These are phyloP conservation scores for Struthio camelus DNA, from an alignment of 2,113 vertebrate species.

Conservation along the genomic window DNA sequence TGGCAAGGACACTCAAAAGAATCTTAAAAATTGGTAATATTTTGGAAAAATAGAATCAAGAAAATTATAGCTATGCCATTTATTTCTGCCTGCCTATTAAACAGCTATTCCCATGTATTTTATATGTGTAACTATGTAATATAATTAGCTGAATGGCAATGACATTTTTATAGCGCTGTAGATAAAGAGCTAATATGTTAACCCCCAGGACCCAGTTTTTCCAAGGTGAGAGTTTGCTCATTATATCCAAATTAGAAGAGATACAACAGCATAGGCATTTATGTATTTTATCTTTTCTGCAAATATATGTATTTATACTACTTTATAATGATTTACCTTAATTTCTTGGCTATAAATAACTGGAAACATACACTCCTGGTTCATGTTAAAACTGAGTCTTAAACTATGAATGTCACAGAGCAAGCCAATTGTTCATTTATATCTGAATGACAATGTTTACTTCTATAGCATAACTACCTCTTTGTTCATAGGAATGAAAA, in stretches of 20 bases:
- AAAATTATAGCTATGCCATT: conserved; percentile 30
- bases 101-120: conserved; percentile 34
- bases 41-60: conserved; percentile 22
- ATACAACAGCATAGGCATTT: conserved; percentile 21
- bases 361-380: neutral
- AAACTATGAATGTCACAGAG: neutral
- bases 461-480: conserved; percentile 27
- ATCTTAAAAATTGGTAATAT: conserved; percentile 5
- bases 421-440: conserved; percentile 7
- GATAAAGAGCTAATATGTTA: conserved; percentile 60
- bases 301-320: conserved; percentile 37
- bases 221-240: conserved; percentile 52
- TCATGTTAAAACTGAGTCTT: conserved; percentile 9
- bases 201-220: conserved; percentile 48
- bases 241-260: conserved; percentile 63
- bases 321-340: neutral
- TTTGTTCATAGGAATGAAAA: conserved; percentile 48
- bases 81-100: conserved; percentile 53
- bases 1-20: neutral
- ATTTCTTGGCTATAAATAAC: conserved; percentile 6
- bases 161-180: conserved; percentile 35
- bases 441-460: conserved; percentile 58
- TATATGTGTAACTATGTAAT: conserved; percentile 58
- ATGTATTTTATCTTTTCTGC: conserved; percentile 32
- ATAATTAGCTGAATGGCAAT: conserved; percentile 47